phyloP scores from a whole-genome alignment of 2,113 vertebrate species.

The Neolamprologus ventralis region DNA sequence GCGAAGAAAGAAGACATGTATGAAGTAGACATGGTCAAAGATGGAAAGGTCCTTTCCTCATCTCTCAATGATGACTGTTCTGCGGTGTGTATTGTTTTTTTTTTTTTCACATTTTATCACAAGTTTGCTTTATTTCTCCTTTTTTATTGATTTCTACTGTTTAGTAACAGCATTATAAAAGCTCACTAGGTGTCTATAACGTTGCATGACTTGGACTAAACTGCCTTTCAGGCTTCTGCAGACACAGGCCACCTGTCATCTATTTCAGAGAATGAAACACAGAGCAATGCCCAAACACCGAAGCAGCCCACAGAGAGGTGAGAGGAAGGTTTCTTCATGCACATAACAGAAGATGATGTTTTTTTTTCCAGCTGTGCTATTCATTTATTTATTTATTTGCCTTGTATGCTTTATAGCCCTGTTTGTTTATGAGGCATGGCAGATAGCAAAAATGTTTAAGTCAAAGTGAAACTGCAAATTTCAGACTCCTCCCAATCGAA shows the following conservation, averaged over 20 bases:
- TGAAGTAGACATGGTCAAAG: background rate
- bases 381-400: background rate
- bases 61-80: background rate
- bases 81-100: background rate
- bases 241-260: background rate
- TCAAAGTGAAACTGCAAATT: background rate
- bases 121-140: background rate
- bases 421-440: background rate
- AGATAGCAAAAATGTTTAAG: background rate
- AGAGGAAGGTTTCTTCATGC: background rate
- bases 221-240: slow-evolving; percentile 23
- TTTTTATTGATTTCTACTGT: background rate
- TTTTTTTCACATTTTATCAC: background rate
- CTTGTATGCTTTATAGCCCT: background rate
- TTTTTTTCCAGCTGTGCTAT: background rate
- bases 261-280: background rate
- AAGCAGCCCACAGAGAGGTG: slow-evolving; percentile 27
- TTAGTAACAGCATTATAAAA: background rate
- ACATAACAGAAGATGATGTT: background rate
- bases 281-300: background rate
- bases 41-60: background rate
- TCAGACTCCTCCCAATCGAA: background rate
- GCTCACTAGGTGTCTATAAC: background rate
- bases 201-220: background rate
- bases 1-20: background rate